These are phyloP conservation scores for Antennarius striatus DNA, from an alignment of 2,113 vertebrate genomes.

Conservation along the genomic window DNA sequence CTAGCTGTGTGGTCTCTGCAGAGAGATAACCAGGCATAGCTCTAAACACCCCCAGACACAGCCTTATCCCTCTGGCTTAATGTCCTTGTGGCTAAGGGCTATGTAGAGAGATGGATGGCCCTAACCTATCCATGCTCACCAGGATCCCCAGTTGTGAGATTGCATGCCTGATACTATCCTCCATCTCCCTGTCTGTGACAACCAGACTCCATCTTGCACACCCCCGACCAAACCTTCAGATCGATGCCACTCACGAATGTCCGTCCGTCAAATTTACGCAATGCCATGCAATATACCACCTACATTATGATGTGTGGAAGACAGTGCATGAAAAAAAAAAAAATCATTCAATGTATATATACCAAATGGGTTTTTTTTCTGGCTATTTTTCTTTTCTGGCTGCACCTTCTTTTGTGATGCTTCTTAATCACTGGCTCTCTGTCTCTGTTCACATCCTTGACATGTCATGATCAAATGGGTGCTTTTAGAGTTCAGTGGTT, in stretches of 20 bases:
- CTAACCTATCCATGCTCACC: slow-evolving; percentile 65
- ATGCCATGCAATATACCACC: slow-evolving; percentile 67
- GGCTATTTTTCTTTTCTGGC: slow-evolving; percentile 15
- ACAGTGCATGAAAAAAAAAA: slow-evolving; percentile 2
- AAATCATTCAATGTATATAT: not conserved
- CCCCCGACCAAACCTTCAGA: slow-evolving; percentile 47
- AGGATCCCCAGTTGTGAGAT: slow-evolving; percentile 73
- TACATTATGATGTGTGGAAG: slow-evolving; percentile 58
- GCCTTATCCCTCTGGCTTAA: slow-evolving; percentile 78
- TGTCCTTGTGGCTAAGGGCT: slow-evolving; percentile 79
- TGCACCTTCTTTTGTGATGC: slow-evolving; percentile 51
- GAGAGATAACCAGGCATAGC: slow-evolving; percentile 73
- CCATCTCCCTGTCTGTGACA: slow-evolving; percentile 76
- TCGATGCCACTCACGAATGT: slow-evolving; percentile 75
- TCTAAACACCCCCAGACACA: slow-evolving; percentile 77
- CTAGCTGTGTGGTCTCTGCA: slow-evolving; percentile 58
- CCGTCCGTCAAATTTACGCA: slow-evolving; percentile 72
- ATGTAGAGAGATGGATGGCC: slow-evolving; percentile 78
- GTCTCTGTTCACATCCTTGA: slow-evolving; percentile 64
- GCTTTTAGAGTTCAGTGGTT: slow-evolving; percentile 73
- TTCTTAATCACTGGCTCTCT: slow-evolving; percentile 23
- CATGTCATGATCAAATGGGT: slow-evolving; percentile 75
- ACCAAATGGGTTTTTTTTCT: slow-evolving; percentile 54
- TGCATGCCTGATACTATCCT: slow-evolving; percentile 79
- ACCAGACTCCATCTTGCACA: slow-evolving; percentile 42